Conservation (phyloP, 92 coral and sea anemone species). For the Metridium senile region DNA sequence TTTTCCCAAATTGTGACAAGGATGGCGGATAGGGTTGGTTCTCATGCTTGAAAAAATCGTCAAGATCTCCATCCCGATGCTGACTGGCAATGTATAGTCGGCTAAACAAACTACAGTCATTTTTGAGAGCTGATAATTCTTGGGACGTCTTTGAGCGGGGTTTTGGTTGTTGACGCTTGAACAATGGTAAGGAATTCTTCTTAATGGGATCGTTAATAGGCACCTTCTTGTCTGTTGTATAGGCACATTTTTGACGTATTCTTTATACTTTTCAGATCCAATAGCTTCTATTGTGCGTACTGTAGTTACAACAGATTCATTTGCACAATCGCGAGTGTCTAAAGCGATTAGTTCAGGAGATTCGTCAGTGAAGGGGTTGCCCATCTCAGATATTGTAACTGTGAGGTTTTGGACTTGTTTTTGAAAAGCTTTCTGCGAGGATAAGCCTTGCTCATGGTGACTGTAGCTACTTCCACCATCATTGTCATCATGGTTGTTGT, state of each 20-base stretch:
- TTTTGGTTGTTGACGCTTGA: slow-evolving; percentile 37
- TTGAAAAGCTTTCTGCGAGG: slow-evolving; percentile 47
- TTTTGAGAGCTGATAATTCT: slow-evolving; percentile 47
- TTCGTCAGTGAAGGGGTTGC: slow-evolving; percentile 65
- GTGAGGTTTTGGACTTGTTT: slow-evolving; percentile 34
- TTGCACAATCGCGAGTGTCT: slow-evolving; percentile 57
- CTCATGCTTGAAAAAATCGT: slow-evolving; percentile 53
- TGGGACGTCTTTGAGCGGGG: slow-evolving; percentile 34
- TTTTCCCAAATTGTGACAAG: slow-evolving; percentile 49
- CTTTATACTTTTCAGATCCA: slow-evolving; percentile 34
- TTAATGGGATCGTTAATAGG: slow-evolving; percentile 56
- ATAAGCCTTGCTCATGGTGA: slow-evolving; percentile 46
- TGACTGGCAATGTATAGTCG: no score
- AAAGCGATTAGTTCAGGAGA: slow-evolving; percentile 54
- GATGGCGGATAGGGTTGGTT: slow-evolving; percentile 58
- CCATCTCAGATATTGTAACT: slow-evolving; percentile 32
- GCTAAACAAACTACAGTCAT: slow-evolving; percentile 45
- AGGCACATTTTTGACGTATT: slow-evolving; percentile 32
- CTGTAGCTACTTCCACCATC: slow-evolving; percentile 22
- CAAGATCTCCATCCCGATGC: slow-evolving; percentile 47
- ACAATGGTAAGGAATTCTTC: slow-evolving; percentile 53
- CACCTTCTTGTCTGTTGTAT: slow-evolving; percentile 28
- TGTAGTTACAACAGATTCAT: slow-evolving; percentile 29
- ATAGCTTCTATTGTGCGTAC: slow-evolving; percentile 23
- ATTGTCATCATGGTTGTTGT: slow-evolving; percentile 26